Percentiles rank a stretch among this genome's conserved stretches.
Conservation (phyloP, 2,888 invertebrate genomes). For the Leptura quadrifasciata region DNA sequence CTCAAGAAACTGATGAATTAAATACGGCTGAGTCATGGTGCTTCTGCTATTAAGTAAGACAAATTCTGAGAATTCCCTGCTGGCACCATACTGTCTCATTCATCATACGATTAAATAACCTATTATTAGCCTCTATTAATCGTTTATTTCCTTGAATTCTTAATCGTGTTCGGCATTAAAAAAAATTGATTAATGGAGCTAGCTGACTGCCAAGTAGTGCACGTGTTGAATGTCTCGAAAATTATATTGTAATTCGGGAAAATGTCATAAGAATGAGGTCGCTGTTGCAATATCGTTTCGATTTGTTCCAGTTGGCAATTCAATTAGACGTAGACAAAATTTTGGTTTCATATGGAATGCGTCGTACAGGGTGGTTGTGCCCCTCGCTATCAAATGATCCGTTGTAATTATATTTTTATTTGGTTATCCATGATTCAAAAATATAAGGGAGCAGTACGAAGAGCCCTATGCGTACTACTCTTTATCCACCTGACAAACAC, state of each 20-base stretch:
- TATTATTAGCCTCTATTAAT: conserved; percentile 16
- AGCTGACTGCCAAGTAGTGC: conserved; percentile 12
- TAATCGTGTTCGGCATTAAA: conserved; percentile 7
- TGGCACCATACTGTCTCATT: conserved; percentile 38
- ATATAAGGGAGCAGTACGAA: too few species aligned
- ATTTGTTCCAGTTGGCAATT: background rate
- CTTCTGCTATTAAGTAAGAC: conserved; percentile 15
- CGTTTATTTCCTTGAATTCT: background rate
- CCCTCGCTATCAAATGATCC: too few species aligned
- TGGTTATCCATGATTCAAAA: too few species aligned
- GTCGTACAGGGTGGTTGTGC: too few species aligned
- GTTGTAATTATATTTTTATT: too few species aligned
- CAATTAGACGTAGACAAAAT: background rate
- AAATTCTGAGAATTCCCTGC: conserved; percentile 12
- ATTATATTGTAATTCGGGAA: conserved; percentile 9
- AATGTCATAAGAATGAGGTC: conserved; percentile 1
- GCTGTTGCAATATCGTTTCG: background rate
- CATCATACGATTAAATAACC: conserved; percentile 24
- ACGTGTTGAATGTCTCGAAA: conserved; percentile 21
- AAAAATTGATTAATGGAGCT: conserved; percentile 11
- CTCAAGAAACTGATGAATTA: conserved; percentile 4
- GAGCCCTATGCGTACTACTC: too few species aligned
- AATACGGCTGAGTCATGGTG: conserved; percentile 17
- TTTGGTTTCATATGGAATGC: background rate
- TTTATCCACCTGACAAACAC: too few species aligned